Evolutionary conservation across 1,140 invertebrate species (phyloP).

Genomic region (Samia ricini): DNA sequence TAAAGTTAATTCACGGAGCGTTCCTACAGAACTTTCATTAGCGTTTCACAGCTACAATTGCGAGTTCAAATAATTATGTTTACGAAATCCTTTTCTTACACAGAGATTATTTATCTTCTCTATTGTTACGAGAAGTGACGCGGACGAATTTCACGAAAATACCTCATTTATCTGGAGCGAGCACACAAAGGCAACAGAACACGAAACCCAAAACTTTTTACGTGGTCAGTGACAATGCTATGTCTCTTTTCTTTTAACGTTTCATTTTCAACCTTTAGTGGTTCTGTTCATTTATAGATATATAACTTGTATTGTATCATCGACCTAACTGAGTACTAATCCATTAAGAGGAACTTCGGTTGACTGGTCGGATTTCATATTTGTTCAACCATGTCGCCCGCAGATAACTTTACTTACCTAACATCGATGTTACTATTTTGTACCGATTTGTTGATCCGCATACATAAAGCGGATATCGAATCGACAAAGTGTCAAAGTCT

Average conservation of each 20-base stretch:
- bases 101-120: slow-evolving; percentile 73
- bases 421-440: slow-evolving; percentile 47
- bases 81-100: slow-evolving; percentile 74
- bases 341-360: slow-evolving; percentile 28
- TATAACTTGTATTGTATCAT: slow-evolving; percentile 14
- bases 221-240: slow-evolving; percentile 72
- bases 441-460: slow-evolving; percentile 63
- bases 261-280: slow-evolving; percentile 56
- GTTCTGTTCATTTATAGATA: slow-evolving; percentile 37
- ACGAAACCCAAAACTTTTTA: slow-evolving; percentile 75
- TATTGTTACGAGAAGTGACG: slow-evolving; percentile 73
- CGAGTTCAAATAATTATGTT: slow-evolving; percentile 74
- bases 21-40: slow-evolving; percentile 61
- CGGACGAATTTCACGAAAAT: slow-evolving; percentile 74
- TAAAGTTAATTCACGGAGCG: slow-evolving; percentile 55
- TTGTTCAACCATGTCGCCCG: slow-evolving; percentile 54
- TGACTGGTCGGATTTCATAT: slow-evolving; percentile 49
- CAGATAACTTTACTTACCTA: slow-evolving; percentile 54
- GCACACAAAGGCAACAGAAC: slow-evolving; percentile 71
- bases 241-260: slow-evolving; percentile 68
- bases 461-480: slow-evolving; percentile 50
- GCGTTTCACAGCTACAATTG: slow-evolving; percentile 66
- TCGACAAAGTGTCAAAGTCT: slow-evolving; percentile 7
- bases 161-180: slow-evolving; percentile 69
- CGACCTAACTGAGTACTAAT: slow-evolving; percentile 23